Conservation (phyloP, 2,113 vertebrate species). For the Halcyon senegalensis region DNA sequence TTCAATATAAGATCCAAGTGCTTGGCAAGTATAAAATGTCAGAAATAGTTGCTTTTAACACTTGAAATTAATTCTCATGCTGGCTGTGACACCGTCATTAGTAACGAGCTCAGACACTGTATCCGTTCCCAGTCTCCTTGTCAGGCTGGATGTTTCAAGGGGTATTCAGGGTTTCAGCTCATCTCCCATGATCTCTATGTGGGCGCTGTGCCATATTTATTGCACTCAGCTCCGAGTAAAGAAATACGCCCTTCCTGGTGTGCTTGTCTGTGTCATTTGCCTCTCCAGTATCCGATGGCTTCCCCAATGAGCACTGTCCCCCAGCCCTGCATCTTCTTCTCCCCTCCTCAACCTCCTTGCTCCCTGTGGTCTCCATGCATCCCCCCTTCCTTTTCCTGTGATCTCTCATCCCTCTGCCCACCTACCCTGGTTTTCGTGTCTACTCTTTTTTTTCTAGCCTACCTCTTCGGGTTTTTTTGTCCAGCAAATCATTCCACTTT, state of each 20-base stretch:
- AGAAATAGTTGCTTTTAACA: neutral
- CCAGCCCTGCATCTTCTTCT: neutral
- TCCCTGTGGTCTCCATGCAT: accelerated
- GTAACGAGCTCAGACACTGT: neutral
- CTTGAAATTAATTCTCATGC: neutral
- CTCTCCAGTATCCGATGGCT: neutral
- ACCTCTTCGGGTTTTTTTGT: neutral
- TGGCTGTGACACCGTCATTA: neutral
- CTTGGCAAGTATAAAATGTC: neutral
- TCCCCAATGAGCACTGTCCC: accelerated
- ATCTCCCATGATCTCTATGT: neutral
- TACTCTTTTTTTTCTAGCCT: neutral
- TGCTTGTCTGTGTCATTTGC: neutral
- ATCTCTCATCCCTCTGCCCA: neutral
- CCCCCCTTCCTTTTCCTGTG: neutral
- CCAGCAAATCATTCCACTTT: neutral
- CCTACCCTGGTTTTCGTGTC: neutral
- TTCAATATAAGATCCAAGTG: neutral
- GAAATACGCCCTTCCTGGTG: neutral
- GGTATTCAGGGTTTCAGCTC: neutral
- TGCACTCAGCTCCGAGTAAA: neutral
- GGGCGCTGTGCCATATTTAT: neutral
- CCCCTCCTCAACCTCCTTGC: neutral
- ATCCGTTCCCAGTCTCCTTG: neutral
- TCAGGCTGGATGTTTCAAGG: neutral